phyloP scores from a whole-genome alignment of 1,140 invertebrate species.

The Macrosteles quadrilineatus region DNA sequence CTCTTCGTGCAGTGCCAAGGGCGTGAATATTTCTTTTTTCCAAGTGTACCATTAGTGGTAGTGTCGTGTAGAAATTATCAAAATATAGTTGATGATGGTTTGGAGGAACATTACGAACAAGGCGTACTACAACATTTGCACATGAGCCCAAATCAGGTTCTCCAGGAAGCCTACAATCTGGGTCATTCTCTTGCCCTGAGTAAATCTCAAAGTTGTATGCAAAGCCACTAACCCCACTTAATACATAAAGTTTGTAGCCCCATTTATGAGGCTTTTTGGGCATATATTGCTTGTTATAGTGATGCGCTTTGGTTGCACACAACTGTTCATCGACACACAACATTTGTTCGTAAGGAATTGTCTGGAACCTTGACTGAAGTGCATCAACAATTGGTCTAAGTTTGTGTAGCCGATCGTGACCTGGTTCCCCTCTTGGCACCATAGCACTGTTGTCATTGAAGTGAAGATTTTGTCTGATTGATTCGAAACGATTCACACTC shows the following conservation, averaged over 20 bases:
- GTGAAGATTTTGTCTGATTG: slow-evolving; percentile 44
- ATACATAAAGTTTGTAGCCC: slow-evolving; percentile 46
- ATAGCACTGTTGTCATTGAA: slow-evolving; percentile 46
- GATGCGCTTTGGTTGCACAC: slow-evolving; percentile 44
- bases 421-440: slow-evolving; percentile 37
- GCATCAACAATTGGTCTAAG: slow-evolving; percentile 35
- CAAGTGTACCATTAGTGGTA: slow-evolving; percentile 40
- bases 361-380: slow-evolving; percentile 33
- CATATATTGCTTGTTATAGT: slow-evolving; percentile 46
- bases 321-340: slow-evolving; percentile 46
- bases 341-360: slow-evolving; percentile 40
- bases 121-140: slow-evolving; percentile 40
- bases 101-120: slow-evolving; percentile 28
- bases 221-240: slow-evolving; percentile 40
- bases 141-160: slow-evolving; percentile 42
- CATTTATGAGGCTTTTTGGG: slow-evolving; percentile 48
- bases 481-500: slow-evolving; percentile 42
- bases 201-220: slow-evolving; percentile 46
- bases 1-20: slow-evolving; percentile 40
- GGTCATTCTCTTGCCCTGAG: slow-evolving; percentile 40
- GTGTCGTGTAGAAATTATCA: slow-evolving; percentile 47
- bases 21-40: slow-evolving; percentile 41
- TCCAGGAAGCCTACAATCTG: slow-evolving; percentile 21
- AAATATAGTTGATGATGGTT: slow-evolving; percentile 43
- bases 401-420: slow-evolving; percentile 40